A percentile compares a stretch with the other conserved stretches of the same genome.
Conservation (phyloP, 2,797 vertebrate species). For the Myotis planiceps region DNA sequence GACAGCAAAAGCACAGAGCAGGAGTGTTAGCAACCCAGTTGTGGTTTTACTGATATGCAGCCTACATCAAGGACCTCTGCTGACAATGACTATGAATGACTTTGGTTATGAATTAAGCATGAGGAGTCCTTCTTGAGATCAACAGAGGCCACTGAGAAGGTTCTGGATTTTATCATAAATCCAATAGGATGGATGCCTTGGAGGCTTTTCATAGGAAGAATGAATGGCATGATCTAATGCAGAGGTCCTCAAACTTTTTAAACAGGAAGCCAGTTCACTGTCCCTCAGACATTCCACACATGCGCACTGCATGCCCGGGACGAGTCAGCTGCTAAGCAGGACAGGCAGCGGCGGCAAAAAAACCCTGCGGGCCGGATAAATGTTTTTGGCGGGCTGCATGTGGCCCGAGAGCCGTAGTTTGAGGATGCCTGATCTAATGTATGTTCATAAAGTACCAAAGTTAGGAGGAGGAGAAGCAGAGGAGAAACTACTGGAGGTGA, state of each 20-base stretch:
- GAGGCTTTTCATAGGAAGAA: not conserved
- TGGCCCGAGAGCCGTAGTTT: no score
- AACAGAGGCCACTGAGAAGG: not conserved
- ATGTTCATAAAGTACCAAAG: not conserved
- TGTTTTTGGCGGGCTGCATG: no score
- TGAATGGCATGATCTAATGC: not conserved
- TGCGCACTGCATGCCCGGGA: no score
- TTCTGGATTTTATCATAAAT: not conserved
- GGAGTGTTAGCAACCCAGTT: not conserved
- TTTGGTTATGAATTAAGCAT: not conserved
- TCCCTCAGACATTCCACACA: no score
- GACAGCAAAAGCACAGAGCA: not conserved
- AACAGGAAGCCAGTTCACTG: no score
- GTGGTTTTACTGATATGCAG: not conserved
- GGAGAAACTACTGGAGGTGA: not conserved
- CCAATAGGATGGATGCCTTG: not conserved
- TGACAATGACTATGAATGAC: not conserved
- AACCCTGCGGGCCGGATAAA: no score
- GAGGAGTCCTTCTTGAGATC: not conserved
- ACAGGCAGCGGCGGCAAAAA: no score
- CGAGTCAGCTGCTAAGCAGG: no score
- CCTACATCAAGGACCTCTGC: not conserved
- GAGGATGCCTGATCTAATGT: not conserved
- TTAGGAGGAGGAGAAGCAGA: not conserved
- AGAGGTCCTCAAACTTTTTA: no score